Evolutionary conservation across 2,113 vertebrate species (phyloP).

Genomic region (Amblyornis subalaris): DNA sequence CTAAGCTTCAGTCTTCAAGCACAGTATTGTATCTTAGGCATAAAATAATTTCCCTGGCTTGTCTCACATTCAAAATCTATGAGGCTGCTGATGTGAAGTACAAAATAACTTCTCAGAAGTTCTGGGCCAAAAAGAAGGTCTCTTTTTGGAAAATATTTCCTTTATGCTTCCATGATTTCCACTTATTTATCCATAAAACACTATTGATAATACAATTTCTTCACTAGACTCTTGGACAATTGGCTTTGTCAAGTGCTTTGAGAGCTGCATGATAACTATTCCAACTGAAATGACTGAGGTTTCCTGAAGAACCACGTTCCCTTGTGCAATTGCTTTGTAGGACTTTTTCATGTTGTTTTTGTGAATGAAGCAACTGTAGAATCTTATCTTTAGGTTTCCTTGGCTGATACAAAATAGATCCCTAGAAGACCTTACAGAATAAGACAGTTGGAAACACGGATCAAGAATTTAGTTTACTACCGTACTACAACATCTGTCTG

Average conservation of each 20-base stretch:
- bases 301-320: neutral
- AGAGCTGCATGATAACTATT: neutral
- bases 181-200: neutral
- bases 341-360: neutral
- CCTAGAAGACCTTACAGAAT: neutral
- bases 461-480: neutral
- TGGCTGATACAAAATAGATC: neutral
- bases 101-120: neutral
- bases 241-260: neutral
- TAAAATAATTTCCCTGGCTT: neutral
- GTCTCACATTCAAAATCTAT: neutral
- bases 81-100: neutral
- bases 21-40: neutral
- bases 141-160: neutral
- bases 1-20: neutral
- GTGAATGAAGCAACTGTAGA: neutral
- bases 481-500: neutral
- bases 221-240: neutral
- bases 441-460: neutral
- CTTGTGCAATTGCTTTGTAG: neutral
- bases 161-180: neutral
- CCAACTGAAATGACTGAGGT: neutral
- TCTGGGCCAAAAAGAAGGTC: neutral
- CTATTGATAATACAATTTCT: neutral
- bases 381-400: neutral